These are phyloP conservation scores for Cephus cinctus DNA, from an alignment of 1,140 invertebrate species.

Conservation along the genomic window DNA sequence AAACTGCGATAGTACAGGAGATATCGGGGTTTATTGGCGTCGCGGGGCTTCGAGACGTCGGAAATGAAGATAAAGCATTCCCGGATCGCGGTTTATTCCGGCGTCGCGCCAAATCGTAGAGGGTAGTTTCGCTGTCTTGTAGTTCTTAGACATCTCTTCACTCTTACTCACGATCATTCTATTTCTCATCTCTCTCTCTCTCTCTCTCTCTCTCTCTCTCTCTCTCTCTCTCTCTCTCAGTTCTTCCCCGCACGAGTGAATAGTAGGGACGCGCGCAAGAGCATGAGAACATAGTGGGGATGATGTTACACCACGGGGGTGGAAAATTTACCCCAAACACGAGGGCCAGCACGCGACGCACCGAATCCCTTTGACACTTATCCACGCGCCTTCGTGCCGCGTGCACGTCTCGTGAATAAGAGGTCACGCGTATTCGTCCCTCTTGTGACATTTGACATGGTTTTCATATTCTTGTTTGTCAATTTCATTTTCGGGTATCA, in stretches of 20 bases:
- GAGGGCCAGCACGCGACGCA: constrained; percentile 44
- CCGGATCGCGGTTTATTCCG: constrained; percentile 8
- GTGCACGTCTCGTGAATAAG: too few species aligned
- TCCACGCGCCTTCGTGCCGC: constrained; percentile 29
- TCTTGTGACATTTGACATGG: too few species aligned
- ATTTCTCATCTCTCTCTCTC: too few species aligned
- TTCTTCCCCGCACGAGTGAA: not conserved
- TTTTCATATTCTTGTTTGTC: not conserved
- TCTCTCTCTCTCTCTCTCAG: too few species aligned
- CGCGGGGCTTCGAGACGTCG: constrained; percentile 37
- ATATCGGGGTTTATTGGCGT: constrained; percentile 49
- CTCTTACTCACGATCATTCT: too few species aligned
- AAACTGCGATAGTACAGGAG: too few species aligned
- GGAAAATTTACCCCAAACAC: constrained; percentile 35
- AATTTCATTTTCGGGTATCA: not conserved
- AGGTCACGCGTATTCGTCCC: too few species aligned
- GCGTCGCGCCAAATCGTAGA: too few species aligned
- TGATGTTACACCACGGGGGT: constrained; percentile 17
- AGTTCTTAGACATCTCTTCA: too few species aligned
- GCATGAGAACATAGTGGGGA: constrained; percentile 38
- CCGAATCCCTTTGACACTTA: constrained; percentile 39
- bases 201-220: too few species aligned
- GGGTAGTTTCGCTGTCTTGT: too few species aligned
- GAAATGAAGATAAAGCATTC: constrained; percentile 52
- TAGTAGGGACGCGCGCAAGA: constrained; percentile 37